These are phyloP conservation scores for Ispidina lecontei DNA, from an alignment of 2,797 vertebrate genomes.

Conservation along the genomic window DNA sequence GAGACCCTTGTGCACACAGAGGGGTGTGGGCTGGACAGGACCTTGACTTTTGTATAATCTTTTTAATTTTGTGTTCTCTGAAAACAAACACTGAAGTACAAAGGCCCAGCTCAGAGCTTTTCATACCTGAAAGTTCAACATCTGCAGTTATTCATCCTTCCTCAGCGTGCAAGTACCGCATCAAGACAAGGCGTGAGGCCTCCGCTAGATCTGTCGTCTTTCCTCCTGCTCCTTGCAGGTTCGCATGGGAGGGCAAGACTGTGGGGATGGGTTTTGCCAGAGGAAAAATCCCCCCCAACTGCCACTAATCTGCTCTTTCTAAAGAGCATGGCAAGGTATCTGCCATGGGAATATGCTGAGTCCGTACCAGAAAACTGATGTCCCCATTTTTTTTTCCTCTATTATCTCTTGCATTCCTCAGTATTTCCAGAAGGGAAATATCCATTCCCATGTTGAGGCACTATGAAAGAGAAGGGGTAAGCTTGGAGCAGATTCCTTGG, in stretches of 20 bases:
- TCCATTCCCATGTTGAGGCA: neutral
- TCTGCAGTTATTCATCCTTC: neutral
- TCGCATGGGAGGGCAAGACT: slow-evolving; percentile 58
- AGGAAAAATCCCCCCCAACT: slow-evolving; percentile 25
- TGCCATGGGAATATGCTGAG: slow-evolving; percentile 6
- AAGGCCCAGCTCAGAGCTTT: neutral
- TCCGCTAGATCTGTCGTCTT: neutral
- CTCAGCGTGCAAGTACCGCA: neutral
- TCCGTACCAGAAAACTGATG: neutral
- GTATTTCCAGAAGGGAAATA: slow-evolving; percentile 40
- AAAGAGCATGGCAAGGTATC: slow-evolving; percentile 28
- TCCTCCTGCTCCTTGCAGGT: neutral
- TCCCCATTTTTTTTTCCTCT: neutral
- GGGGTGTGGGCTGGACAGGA: neutral
- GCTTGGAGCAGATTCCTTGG: neutral
- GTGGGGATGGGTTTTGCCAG: slow-evolving; percentile 52
- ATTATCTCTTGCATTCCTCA: slow-evolving; percentile 13
- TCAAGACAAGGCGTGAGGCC: neutral
- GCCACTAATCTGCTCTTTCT: slow-evolving; percentile 52
- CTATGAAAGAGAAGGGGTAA: slow-evolving; percentile 57
- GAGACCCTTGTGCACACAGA: neutral
- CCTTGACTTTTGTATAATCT: neutral
- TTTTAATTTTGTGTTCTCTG: neutral
- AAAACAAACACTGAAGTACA: neutral
- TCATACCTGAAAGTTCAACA: neutral